Conservation (phyloP, 2,113 vertebrate species). For the Dasyprocta punctata region DNA sequence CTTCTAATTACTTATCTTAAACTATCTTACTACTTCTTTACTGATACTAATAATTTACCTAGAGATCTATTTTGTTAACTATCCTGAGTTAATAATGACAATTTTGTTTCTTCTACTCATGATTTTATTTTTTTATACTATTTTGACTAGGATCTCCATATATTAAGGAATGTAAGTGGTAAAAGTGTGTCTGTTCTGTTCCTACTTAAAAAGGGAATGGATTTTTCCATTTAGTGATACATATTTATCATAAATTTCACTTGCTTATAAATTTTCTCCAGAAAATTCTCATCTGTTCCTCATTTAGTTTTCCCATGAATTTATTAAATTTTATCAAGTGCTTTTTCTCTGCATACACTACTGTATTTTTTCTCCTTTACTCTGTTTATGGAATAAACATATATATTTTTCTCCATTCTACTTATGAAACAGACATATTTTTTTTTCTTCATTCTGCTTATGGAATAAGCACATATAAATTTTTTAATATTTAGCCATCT, state of each 20-base stretch:
- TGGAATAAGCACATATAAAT: background rate
- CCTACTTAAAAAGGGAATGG: background rate
- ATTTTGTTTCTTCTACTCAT: background rate
- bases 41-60: conserved; percentile 6
- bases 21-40: conserved; percentile 23
- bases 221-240: background rate
- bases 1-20: background rate
- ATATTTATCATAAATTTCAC: background rate
- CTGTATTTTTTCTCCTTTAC: background rate
- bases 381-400: background rate
- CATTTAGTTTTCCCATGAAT: conserved; percentile 29
- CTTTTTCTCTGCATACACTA: background rate
- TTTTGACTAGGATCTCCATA: background rate
- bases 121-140: background rate
- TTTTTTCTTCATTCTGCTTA: background rate
- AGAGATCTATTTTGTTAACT: background rate
- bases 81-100: background rate
- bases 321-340: conserved; percentile 4
- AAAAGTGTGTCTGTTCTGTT: background rate
- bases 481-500: background rate
- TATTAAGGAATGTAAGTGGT: background rate
- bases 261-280: background rate
- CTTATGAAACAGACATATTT: background rate
- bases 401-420: background rate
- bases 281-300: conserved; percentile 25